phyloP scores from a whole-genome alignment of 2,113 vertebrate species.

The Gymnarchus niloticus region DNA sequence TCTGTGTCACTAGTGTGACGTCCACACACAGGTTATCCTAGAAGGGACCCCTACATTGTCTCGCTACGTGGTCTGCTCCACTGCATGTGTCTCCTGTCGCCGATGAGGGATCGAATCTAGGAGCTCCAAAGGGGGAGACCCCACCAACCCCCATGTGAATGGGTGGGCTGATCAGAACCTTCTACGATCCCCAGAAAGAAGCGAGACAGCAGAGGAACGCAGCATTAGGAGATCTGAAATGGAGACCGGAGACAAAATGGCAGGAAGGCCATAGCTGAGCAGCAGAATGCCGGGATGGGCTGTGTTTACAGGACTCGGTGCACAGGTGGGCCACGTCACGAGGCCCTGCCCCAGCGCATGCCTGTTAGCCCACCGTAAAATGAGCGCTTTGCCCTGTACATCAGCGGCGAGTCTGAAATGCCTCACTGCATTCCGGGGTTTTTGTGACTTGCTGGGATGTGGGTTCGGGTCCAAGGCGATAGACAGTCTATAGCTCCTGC shows the following conservation, averaged over 20 bases:
- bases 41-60: not conserved
- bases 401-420: conserved; percentile 18
- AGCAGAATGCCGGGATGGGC: conserved; percentile 43
- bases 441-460: not conserved
- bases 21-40: not conserved
- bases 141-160: no score
- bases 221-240: not conserved
- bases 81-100: no score
- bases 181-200: not conserved
- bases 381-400: not conserved
- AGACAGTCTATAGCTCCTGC: not conserved
- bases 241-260: conserved; percentile 8
- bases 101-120: no score
- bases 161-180: no score
- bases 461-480: not conserved
- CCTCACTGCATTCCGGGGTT: not conserved
- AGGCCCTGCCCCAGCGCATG: conserved; percentile 27
- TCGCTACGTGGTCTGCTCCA: no score
- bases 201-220: not conserved
- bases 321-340: conserved; percentile 41
- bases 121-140: no score
- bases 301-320: conserved; percentile 31
- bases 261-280: conserved; percentile 40
- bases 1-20: not conserved
- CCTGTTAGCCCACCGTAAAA: conserved; percentile 13